Evolutionary conservation across 2,888 invertebrate genomes (phyloP).

Genomic region (Dicroscelio sp.): DNA sequence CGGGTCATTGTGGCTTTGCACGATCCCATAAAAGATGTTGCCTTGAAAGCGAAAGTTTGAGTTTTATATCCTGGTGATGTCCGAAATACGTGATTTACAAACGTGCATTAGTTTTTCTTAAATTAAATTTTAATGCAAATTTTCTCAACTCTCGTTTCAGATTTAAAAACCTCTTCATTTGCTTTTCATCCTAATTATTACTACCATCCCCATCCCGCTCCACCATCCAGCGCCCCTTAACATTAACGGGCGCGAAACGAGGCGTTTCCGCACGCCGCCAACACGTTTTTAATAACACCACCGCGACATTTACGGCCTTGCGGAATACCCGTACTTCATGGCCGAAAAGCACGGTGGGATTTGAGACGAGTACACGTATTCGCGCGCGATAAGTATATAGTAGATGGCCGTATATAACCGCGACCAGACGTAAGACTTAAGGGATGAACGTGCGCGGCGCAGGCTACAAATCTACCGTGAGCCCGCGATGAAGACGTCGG

Average conservation of each 20-base stretch:
- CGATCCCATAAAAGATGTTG: too few relatives aligned
- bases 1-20: too few relatives aligned
- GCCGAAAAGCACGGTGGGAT: constrained; percentile 86
- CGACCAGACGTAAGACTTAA: constrained; percentile 89
- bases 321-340: constrained; percentile 50
- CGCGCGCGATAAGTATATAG: constrained; percentile 88
- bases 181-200: too few relatives aligned
- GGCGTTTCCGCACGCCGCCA: background rate
- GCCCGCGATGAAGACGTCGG: constrained; percentile 84
- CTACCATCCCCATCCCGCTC: too few relatives aligned
- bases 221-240: too few relatives aligned
- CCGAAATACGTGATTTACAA: too few relatives aligned
- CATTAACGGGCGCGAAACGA: background rate
- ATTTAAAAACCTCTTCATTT: too few relatives aligned
- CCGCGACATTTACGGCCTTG: constrained; percentile 63
- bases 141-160: too few relatives aligned
- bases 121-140: too few relatives aligned
- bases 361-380: constrained; percentile 88
- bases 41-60: too few relatives aligned
- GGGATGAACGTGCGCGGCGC: constrained; percentile 88
- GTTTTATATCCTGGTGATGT: too few relatives aligned
- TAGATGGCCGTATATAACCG: constrained; percentile 88
- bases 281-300: constrained; percentile 75
- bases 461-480: constrained; percentile 90
- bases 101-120: too few relatives aligned